Evolutionary conservation across 2,113 vertebrate genomes (phyloP), one percentile per base, ranked within the genome.

Genomic region (Dicentrarchus labrax): DNA sequence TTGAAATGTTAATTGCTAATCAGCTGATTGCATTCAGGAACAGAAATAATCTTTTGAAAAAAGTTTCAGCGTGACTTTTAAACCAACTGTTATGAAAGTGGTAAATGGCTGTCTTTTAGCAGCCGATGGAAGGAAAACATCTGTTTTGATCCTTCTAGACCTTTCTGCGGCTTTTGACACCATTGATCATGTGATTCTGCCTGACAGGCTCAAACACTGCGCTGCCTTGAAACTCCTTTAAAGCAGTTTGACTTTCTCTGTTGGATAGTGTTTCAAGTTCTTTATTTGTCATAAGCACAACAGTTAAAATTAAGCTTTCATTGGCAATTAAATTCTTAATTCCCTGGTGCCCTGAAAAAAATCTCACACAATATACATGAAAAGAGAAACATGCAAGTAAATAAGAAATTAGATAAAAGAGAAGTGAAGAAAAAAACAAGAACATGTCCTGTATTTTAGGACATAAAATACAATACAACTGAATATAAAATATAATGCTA

Each of bases 1-100:
- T 83, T 88, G n/a, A 88, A 88, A 77, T 19, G 16, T 30, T 75
- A 66, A 82, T 77, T 75, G 50, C 70, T 65, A 85, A 85, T 89
- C 74, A 83, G 65, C 64, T 80, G 84, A 90, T 88, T 84, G 82
- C 68, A 78, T 74, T 77, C 56, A 60, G 53, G 48, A 39, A 56
- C 6, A 54, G 16, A 76, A 78, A 82, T 68, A 22, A 11, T 19
- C 3, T 19, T 66, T 38, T 39, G n/a, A 54, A 13, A 62, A 41
- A 62, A 41, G 47, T 74, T 83, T 74, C 47, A 8, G 38, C 39
- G 45, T 56, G 30, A 51, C 79, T 77, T 69, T 80, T 22, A 56
- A 73, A 51, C 39, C n/a, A 64, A 38, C 48, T 38, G 12, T 21
- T 53, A 53, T 60, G 50, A 84, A 83, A 67, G 57, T 9, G 15